Percentiles rank a stretch among this genome's conserved stretches.
These are phyloP conservation scores for Chaenocephalus aceratus DNA, from an alignment of 2,113 vertebrate genomes.

Conservation along the genomic window DNA sequence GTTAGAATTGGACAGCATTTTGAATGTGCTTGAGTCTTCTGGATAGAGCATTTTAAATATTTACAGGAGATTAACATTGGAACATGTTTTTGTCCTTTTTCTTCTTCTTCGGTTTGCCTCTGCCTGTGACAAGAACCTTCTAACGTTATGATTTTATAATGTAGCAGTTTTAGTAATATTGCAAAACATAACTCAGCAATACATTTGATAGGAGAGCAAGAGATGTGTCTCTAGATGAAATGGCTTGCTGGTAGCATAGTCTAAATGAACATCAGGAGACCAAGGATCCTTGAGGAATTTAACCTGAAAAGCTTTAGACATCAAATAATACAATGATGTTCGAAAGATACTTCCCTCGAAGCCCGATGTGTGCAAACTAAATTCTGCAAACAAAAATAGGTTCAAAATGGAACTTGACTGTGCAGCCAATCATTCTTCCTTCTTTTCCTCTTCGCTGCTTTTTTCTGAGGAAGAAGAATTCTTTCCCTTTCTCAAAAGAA, in stretches of 20 bases:
- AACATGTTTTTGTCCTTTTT: background rate
- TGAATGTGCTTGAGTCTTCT: constrained; percentile 9
- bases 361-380: background rate
- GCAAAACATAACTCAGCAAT: background rate
- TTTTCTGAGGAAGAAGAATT: constrained; percentile 19
- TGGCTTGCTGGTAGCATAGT: constrained; percentile 1
- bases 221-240: constrained; percentile 3
- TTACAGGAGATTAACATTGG: background rate
- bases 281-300: constrained; percentile 1
- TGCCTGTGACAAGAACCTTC: background rate
- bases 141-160: background rate
- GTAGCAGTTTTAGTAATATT: background rate
- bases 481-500: constrained; percentile 5
- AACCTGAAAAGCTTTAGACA: background rate
- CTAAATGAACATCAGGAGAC: background rate
- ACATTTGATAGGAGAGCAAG: background rate
- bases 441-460: background rate
- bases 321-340: background rate
- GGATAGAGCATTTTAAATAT: too few species aligned
- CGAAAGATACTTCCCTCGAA: background rate
- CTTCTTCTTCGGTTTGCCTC: background rate
- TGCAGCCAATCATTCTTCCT: background rate
- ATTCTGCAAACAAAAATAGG: background rate
- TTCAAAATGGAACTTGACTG: background rate
- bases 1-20: background rate